phyloP scores from a whole-genome alignment of 2,797 vertebrate species.

The Ctenopoma kingsleyae region DNA sequence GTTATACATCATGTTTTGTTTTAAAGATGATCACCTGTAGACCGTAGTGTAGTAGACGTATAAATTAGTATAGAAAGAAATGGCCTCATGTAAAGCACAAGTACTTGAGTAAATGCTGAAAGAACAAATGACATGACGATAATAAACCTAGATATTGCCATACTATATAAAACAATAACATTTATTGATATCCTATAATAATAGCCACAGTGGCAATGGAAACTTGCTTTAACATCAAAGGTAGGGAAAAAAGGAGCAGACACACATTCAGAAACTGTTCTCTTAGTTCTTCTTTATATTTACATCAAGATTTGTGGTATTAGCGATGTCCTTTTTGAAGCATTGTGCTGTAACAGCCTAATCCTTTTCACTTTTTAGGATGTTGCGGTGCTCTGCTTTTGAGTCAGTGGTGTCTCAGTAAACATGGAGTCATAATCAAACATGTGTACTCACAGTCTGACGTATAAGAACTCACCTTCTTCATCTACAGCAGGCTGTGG shows the following conservation, averaged over 20 bases:
- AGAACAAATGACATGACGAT: too few species aligned
- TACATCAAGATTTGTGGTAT: too few species aligned
- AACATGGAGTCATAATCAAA: conserved; percentile 24
- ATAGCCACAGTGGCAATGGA: too few species aligned
- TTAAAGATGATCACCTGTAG: background rate
- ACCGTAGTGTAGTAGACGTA: background rate
- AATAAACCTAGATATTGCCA: too few species aligned
- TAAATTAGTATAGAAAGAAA: background rate
- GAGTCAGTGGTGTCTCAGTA: conserved; percentile 28
- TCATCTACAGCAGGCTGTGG: conserved; percentile 91
- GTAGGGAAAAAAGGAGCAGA: too few species aligned
- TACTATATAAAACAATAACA: too few species aligned
- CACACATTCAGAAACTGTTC: too few species aligned
- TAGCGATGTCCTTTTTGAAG: too few species aligned
- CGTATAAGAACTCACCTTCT: conserved; percentile 88
- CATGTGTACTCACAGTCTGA: conserved; percentile 14
- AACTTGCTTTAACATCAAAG: too few species aligned
- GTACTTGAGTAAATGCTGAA: background rate
- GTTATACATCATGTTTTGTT: background rate
- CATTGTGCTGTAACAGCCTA: too few species aligned
- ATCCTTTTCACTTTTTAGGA: conserved; percentile 41
- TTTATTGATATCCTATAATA: too few species aligned
- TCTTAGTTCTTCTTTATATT: too few species aligned
- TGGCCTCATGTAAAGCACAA: background rate
- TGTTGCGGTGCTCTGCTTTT: background rate